phyloP scores from a whole-genome alignment of 2,888 invertebrate genomes.

The Pocota personata region DNA sequence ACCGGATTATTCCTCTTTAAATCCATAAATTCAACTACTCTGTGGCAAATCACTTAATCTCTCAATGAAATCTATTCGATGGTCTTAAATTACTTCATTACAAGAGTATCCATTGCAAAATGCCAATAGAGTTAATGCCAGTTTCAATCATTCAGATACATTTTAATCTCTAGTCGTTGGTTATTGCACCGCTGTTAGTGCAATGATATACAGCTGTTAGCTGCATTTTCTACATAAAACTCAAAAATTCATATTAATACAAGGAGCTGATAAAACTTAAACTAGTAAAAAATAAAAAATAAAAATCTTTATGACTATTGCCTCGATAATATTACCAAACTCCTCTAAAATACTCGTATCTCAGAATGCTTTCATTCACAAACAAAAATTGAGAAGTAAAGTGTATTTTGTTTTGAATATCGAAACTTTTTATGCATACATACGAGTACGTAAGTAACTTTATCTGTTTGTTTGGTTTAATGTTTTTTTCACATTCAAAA shows the following conservation, averaged over 20 bases:
- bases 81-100: background rate
- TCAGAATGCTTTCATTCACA: background rate
- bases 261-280: background rate
- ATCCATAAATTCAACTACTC: background rate
- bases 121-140: background rate
- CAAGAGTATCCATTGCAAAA: background rate
- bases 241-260: background rate
- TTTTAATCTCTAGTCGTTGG: background rate
- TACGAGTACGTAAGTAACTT: constrained; percentile 30
- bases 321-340: background rate
- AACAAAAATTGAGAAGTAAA: constrained; percentile 24
- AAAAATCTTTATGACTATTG: background rate
- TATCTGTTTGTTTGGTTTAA: constrained; percentile 23
- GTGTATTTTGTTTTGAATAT: background rate
- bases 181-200: background rate
- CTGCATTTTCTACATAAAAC: background rate
- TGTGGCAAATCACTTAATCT: background rate
- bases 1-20: no score
- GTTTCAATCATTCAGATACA: background rate
- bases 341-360: background rate
- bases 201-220: background rate
- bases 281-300: background rate
- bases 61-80: background rate
- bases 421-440: background rate
- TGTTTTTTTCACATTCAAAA: background rate